Evolutionary conservation across 2,113 vertebrate species (phyloP), one percentile per base, ranked within the genome.

Genomic region (Ophthalmolycus amberensis): DNA sequence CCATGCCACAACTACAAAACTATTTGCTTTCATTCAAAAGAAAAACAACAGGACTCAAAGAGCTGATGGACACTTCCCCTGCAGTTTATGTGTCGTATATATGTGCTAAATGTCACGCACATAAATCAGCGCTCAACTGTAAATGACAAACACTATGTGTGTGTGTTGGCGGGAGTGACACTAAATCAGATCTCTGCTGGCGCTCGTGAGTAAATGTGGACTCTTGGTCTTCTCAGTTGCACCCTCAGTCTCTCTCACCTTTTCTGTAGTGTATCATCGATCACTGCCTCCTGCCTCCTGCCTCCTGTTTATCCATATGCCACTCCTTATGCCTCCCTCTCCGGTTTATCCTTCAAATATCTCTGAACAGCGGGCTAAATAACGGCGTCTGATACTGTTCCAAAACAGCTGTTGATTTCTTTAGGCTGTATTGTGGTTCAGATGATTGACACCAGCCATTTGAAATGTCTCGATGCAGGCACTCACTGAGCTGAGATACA

Each of bases 211-310:
- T 54, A 48, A 71, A 67, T 67, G 52, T 34, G 3, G 60, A 84
- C 50, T 66, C 42, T 66, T 27, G 56, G 16, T 64, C 81, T 56
- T 64, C 54, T 70, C 59, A 72, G 1, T 64, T 20, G 2, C 25
- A 58, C 12, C 60, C 58, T 58, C 18, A 40, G 7, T 64, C 50
- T 77, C 69, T 54, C 60, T 80, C 67, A 60, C 71, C 64, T 85
- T 8, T 38, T 37, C 0, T 46, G 0, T 25, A 1, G 25, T n/a
- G 29, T 15, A 5, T 46, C 34, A 5, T 46, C 34, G 5, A 75
- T 78, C 76, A 75, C 38, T 59, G 44, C 75, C 32, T 64, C 11
- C 38, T 58, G 42, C 75, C 32, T 64, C 12, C 80, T 54, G 37
- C 63, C 25, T 25, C 25, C 25, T 25, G 1, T 71, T 75, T 2